Conservation (phyloP, 1,140 invertebrate genomes). For the Rhysida immarginata region DNA sequence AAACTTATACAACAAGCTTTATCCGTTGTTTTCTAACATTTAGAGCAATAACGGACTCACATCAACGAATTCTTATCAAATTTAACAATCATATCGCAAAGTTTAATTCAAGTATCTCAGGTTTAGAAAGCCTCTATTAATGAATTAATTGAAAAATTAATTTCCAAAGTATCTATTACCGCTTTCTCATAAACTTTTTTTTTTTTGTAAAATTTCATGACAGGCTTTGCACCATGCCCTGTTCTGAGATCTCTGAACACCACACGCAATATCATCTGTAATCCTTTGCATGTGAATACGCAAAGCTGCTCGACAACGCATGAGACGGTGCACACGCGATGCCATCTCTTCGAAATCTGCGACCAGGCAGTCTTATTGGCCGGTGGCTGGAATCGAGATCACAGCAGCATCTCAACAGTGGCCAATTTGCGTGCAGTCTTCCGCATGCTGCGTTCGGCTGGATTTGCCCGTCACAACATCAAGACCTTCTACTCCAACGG, state of each 20-base stretch:
- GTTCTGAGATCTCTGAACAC: slow-evolving; percentile 26
- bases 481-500: slow-evolving; percentile 41
- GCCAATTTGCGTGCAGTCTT: slow-evolving; percentile 30
- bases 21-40: not conserved
- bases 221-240: slow-evolving; percentile 32
- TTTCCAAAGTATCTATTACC: not conserved
- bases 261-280: slow-evolving; percentile 30
- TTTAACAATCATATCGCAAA: not conserved
- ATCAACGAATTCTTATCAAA: not conserved
- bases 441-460: slow-evolving; percentile 31
- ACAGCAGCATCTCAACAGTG: slow-evolving; percentile 23
- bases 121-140: not conserved
- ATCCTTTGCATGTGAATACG: slow-evolving; percentile 34
- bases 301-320: slow-evolving; percentile 33
- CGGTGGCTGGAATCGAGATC: slow-evolving; percentile 38
- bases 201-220: slow-evolving; percentile 5
- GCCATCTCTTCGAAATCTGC: slow-evolving; percentile 37
- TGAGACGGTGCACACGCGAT: slow-evolving; percentile 29
- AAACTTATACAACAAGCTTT: no score
- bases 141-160: not conserved
- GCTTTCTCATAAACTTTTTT: not conserved
- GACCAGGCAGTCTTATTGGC: slow-evolving; percentile 39
- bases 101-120: not conserved
- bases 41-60: not conserved
- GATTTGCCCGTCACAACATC: slow-evolving; percentile 35